A percentile compares a stretch with the other conserved stretches of the same genome.
Evolutionary conservation across 2,888 invertebrate genomes (phyloP).

Genomic region (Lasioglossum figueresi): DNA sequence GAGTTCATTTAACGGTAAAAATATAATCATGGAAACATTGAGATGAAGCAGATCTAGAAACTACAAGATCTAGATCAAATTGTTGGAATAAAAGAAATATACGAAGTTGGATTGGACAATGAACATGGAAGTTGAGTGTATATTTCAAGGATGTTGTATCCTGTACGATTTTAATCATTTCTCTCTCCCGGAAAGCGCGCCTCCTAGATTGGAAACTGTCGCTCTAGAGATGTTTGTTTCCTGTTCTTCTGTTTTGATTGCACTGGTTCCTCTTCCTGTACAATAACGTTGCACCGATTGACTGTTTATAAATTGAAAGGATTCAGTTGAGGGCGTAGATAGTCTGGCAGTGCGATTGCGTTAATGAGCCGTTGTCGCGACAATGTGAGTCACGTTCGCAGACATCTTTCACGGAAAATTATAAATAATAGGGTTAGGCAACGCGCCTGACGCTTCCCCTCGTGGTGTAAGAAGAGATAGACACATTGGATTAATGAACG

Average conservation of each 20-base stretch:
- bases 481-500: not conserved
- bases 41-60: not conserved
- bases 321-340: not conserved
- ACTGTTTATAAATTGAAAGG: not conserved
- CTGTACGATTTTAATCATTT: not conserved
- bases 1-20: not conserved
- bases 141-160: no score
- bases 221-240: no score
- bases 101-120: not conserved
- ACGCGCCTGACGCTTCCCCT: not conserved
- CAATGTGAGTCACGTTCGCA: not conserved
- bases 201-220: no score
- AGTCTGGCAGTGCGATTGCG: not conserved
- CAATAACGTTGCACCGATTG: not conserved
- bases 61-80: not conserved
- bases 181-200: no score
- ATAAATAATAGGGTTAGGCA: conserved; percentile 10
- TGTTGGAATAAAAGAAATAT: not conserved
- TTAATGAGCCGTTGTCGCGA: not conserved
- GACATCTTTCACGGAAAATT: conserved; percentile 11
- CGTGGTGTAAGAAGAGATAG: not conserved
- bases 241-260: no score
- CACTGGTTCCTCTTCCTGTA: no score
- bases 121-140: no score
- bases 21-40: not conserved